phyloP scores from a whole-genome alignment of 2,797 vertebrate genomes.

The Diplodus puntazzo region DNA sequence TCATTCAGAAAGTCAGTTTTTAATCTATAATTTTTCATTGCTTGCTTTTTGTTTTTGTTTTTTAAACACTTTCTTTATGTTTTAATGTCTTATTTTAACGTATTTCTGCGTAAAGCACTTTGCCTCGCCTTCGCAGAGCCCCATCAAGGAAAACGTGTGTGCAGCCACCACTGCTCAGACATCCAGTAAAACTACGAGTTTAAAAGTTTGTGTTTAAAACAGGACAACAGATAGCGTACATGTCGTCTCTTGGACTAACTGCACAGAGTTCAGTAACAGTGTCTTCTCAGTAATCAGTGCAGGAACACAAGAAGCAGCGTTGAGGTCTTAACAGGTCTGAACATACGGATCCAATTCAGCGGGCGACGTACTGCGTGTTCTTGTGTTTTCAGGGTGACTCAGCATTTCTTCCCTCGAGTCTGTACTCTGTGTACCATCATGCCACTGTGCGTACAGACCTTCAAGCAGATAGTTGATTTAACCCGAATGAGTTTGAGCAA shows the following conservation, averaged over 20 bases:
- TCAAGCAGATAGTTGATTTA: neutral
- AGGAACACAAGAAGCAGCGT: slow-evolving; percentile 14
- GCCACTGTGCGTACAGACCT: neutral
- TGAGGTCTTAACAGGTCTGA: slow-evolving; percentile 24
- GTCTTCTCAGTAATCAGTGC: neutral
- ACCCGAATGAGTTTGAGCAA: neutral
- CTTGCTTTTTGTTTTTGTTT: too few relatives aligned
- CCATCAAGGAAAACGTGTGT: neutral
- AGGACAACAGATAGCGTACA: too few relatives aligned
- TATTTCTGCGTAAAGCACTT: too few relatives aligned
- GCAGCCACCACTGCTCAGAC: neutral
- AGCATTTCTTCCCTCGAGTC: slow-evolving; percentile 50
- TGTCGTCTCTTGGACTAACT: neutral
- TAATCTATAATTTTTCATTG: too few relatives aligned
- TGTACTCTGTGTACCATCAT: slow-evolving; percentile 19
- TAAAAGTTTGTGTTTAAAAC: neutral
- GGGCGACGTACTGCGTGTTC: slow-evolving; percentile 8
- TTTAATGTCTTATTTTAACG: too few relatives aligned
- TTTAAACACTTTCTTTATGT: too few relatives aligned
- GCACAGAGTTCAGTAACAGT: neutral
- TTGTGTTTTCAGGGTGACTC: slow-evolving; percentile 76
- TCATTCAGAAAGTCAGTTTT: too few relatives aligned
- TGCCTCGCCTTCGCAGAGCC: neutral
- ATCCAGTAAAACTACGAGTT: neutral
- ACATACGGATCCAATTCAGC: slow-evolving; percentile 69